Conservation (phyloP, 1,140 invertebrate species). For the Zaprionus gabonicus region DNA sequence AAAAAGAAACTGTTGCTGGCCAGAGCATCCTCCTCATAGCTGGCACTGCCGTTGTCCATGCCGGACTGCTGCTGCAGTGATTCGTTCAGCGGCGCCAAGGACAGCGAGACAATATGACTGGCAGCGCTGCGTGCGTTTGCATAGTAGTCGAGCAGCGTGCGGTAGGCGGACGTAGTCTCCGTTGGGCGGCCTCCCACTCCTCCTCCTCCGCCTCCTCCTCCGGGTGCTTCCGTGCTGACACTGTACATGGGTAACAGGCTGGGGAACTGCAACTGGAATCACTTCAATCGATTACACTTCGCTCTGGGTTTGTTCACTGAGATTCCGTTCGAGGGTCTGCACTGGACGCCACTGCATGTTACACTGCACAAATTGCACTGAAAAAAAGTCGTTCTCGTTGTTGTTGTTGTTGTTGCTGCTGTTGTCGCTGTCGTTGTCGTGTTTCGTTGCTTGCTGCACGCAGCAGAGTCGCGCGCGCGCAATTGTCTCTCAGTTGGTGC, state of each 20-base stretch:
- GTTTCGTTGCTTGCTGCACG: neutral
- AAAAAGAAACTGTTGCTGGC: constrained; percentile 15
- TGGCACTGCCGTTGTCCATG: constrained; percentile 14
- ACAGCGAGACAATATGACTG: constrained; percentile 64
- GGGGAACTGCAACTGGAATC: neutral
- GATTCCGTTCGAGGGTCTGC: neutral
- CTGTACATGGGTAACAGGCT: constrained; percentile 11
- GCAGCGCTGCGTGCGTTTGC: constrained; percentile 60
- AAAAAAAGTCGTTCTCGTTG: neutral
- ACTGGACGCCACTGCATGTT: neutral
- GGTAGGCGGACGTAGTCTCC: constrained; percentile 37
- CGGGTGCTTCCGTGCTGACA: constrained; percentile 30
- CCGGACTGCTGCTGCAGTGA: constrained; percentile 11
- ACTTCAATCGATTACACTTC: constrained; percentile 7
- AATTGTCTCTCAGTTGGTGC: constrained; percentile 3
- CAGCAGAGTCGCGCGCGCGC: neutral
- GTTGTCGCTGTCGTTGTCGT: neutral
- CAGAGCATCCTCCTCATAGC: constrained; percentile 13
- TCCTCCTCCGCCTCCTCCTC: neutral
- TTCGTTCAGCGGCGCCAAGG: constrained; percentile 40
- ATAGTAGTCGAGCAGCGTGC: constrained; percentile 62
- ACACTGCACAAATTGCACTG: constrained; percentile 9
- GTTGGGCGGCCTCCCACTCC: neutral
- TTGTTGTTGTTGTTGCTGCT: no score
- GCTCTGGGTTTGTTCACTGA: neutral